Evolutionary conservation across 2,113 vertebrate genomes (phyloP), one percentile per base, ranked within the genome.

Genomic region (Ivindomyrus marchei): DNA sequence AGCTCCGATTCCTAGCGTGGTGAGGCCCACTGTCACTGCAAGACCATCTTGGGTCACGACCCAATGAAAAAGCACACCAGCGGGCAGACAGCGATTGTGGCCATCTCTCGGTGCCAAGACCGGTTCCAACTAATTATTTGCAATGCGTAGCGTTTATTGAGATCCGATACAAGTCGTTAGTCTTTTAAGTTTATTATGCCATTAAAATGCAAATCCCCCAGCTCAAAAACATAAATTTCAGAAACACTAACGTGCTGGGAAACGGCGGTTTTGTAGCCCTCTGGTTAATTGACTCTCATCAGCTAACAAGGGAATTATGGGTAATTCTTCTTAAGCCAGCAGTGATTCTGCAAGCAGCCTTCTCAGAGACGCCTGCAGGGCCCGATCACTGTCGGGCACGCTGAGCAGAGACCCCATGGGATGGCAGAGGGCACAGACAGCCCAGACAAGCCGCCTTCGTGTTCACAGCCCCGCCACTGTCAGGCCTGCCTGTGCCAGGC

Each of bases 181-280:
- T 91, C 92, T 88, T 89, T 89, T 17, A 70, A 91, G 92, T 90
- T 91, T 88, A 90, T 92, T 88, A 91, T 62, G 27, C 89, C 89
- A 89, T 91, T 90, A 92, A 93, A 89, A 94, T 90, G 91, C 92
- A 93, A 93, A 94, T 92, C 89, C 88, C 90, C 70, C 19, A 13
- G 49, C 3, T 91, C 77, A 90, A 39, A 80, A 39, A 17, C 74
- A 42, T 80, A 80, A 39, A 80, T 80, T 80, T 80, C 36, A 36
- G 86, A 87, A 90, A 56, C 88, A 92, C 93, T 88, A 92, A 77
- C 46, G 88, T 93, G 91, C 53, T 5, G 53, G 90, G 39, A 89
- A 8, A 83, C 87, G 24, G 83, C 83, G 24, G 31, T 89, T 90
- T 92, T 84, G 85, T 3, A 90, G 89, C 89, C 88, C 85, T 93